A percentile compares a stretch with the other conserved stretches of the same genome.
Conservation (phyloP, 2,113 vertebrate genomes). For the Eubucco bourcierii region DNA sequence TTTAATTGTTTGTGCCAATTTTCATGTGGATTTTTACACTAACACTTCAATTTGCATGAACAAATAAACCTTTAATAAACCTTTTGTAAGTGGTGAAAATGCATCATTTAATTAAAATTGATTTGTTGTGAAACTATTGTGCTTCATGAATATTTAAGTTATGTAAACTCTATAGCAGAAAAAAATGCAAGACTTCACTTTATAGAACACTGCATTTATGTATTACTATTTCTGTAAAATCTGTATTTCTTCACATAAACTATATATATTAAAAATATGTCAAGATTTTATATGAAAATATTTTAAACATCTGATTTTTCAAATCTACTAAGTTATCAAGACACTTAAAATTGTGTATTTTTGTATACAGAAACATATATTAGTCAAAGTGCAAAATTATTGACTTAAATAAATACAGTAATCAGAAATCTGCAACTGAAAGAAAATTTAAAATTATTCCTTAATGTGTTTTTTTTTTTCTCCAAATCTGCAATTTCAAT, state of each 20-base stretch:
- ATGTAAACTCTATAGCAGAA: constrained; percentile 54
- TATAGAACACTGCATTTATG: background rate
- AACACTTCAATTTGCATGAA: constrained; percentile 80
- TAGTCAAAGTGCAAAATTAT: background rate
- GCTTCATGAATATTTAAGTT: constrained; percentile 76
- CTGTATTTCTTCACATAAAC: background rate
- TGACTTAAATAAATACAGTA: background rate
- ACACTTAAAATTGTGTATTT: background rate
- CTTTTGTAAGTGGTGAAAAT: constrained; percentile 77
- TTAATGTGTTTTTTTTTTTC: background rate
- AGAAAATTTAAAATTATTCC: background rate
- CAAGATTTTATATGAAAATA: background rate
- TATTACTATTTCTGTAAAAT: background rate
- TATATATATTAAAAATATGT: background rate
- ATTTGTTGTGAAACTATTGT: constrained; percentile 75
- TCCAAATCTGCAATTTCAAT: background rate
- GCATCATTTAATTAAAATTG: constrained; percentile 81
- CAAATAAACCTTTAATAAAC: constrained; percentile 84
- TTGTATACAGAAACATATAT: background rate
- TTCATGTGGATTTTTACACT: constrained; percentile 79
- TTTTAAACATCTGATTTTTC: background rate
- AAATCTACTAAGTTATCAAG: background rate
- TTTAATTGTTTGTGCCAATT: constrained; percentile 77
- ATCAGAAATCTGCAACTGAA: background rate
- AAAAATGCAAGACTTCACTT: background rate